Percentiles rank a stretch among this genome's conserved stretches.
Evolutionary conservation across 2,888 invertebrate genomes (phyloP).

Genomic region (Muschampia staudingeri): DNA sequence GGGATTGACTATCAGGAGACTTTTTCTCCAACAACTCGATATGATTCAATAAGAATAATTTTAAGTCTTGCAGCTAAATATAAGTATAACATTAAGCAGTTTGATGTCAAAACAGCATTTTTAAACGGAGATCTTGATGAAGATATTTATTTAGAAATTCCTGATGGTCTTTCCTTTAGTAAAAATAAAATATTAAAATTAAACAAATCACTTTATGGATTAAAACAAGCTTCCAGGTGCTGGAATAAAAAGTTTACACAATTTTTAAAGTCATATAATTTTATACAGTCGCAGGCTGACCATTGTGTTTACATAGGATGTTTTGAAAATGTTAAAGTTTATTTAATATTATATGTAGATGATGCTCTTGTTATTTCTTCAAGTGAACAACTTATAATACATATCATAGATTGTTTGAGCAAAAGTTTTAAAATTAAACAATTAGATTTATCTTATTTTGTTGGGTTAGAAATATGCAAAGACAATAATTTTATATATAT

Average conservation of each 20-base stretch:
- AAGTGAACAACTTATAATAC: conserved; percentile 38
- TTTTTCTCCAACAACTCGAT: not conserved
- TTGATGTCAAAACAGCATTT: not conserved
- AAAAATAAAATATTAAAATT: conserved; percentile 37
- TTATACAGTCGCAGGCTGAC: conserved; percentile 31
- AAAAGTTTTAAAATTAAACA: conserved; percentile 67
- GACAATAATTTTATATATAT: conserved; percentile 59
- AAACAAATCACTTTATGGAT: conserved; percentile 51
- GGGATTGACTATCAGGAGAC: not conserved
- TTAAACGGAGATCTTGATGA: not conserved
- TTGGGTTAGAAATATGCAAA: conserved; percentile 66
- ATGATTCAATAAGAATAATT: not conserved
- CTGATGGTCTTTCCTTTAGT: not conserved
- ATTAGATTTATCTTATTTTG: conserved; percentile 65
- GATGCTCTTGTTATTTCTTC: conserved; percentile 66
- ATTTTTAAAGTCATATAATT: conserved; percentile 26
- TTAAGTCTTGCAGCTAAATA: not conserved
- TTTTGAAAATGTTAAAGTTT: conserved; percentile 65
- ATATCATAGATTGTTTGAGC: conserved; percentile 60
- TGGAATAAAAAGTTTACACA: conserved; percentile 45
- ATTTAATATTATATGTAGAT: conserved; percentile 70
- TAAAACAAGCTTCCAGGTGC: conserved; percentile 54
- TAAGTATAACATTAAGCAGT: not conserved
- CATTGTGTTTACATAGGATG: conserved; percentile 57
- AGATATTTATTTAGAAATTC: conserved; percentile 6